Evolutionary conservation across 2,797 vertebrate genomes (phyloP), one percentile per base, ranked within the genome.

Genomic region (Artibeus lituratus): DNA sequence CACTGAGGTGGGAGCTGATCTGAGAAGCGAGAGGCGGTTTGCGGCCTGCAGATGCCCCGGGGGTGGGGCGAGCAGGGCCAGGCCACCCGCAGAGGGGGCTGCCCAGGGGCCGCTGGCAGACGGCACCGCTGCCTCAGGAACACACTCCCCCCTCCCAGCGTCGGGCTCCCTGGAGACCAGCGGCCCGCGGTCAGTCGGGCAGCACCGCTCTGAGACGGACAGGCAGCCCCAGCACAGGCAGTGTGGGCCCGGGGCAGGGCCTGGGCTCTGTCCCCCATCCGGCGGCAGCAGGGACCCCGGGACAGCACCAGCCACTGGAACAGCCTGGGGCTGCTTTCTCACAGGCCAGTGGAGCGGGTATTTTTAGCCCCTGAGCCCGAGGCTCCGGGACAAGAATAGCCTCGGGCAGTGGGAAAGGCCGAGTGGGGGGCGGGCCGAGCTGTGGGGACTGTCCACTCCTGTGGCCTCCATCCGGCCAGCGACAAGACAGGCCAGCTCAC

Each of bases 341-440:
- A 98, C 98, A 98, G 97, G 97, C 97, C 94, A 44, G 78, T 93
- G 62, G 67, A 10, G 93, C 91, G 6, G 87, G 78, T 99, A 99
- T 99, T 99, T 99, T 98, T 99, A 98, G 98, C 97, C 86, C 88
- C 94, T 91, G 97, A 98, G 97, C 96, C 97, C 55, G 47, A 90
- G 82, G 93, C 97, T 53, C 97, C 37, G 88, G 97, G 98, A 98
- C 97, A 98, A 98, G 98, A 98, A 98, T 98, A 98, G 98, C 97
- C 97, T 72, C 21, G 5, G 97, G 95, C 97, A 98, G 98, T 98
- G 98, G 98, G 98, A 98, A 98, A 96, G 96, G 59, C 59, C 29
- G 15, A 67, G 81, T 96, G n/a, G 96, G 97, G 95, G 97, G 94
- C 80, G 94, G 59, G 39, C 47, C 0, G 9, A 2, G 62, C 59